Conservation (phyloP, 1,140 invertebrate genomes). For the Calephelis nemesis region DNA sequence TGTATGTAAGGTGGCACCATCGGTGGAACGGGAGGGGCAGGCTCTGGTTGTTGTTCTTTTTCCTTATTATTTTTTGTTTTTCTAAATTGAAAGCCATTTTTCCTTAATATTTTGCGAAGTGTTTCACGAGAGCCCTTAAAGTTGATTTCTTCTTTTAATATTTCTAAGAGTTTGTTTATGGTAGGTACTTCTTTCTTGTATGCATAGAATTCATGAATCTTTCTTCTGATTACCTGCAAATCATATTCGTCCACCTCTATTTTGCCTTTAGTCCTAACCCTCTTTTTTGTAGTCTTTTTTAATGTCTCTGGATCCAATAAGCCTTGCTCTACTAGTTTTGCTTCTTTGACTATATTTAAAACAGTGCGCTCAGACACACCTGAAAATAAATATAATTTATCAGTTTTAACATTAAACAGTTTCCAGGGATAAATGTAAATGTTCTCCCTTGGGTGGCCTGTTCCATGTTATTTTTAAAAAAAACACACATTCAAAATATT, state of each 20-base stretch:
- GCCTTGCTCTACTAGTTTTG: constrained; percentile 66
- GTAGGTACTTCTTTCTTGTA: constrained; percentile 73
- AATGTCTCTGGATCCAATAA: constrained; percentile 66
- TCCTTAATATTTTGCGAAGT: constrained; percentile 59
- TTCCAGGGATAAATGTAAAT: too few relatives aligned
- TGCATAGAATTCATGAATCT: constrained; percentile 71
- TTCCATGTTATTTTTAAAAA: too few relatives aligned
- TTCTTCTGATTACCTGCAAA: constrained; percentile 64
- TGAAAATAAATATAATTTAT: constrained; percentile 33
- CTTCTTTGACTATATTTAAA: constrained; percentile 66
- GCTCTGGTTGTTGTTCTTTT: constrained; percentile 55
- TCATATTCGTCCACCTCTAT: constrained; percentile 73
- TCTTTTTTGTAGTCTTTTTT: constrained; percentile 64
- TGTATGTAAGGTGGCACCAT: constrained; percentile 69
- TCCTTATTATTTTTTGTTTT: constrained; percentile 70
- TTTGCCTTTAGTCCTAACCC: constrained; percentile 66
- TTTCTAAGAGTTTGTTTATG: constrained; percentile 67
- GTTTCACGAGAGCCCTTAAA: constrained; percentile 71
- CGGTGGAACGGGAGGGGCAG: constrained; percentile 53
- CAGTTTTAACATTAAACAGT: too few relatives aligned
- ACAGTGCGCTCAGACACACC: constrained; percentile 70
- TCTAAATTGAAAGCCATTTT: constrained; percentile 61
- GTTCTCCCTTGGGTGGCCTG: too few relatives aligned
- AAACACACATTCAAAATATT: too few relatives aligned
- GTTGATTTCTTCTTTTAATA: constrained; percentile 69